Evolutionary conservation across 1,140 invertebrate genomes (phyloP).

Genomic region (Rhysida immarginata): DNA sequence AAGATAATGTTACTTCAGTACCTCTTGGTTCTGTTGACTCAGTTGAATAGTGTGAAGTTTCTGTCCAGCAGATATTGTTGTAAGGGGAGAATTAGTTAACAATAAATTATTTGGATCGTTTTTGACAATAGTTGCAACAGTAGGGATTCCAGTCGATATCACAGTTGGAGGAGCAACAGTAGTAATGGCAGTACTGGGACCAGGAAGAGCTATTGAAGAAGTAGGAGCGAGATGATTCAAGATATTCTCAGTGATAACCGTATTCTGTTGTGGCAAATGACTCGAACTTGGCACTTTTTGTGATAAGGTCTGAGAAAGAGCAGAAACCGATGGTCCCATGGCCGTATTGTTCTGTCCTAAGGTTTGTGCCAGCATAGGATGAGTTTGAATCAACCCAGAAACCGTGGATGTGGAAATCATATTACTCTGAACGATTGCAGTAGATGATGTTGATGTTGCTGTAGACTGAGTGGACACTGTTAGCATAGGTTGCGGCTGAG

Average conservation of each 20-base stretch:
- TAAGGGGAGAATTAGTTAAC: background rate
- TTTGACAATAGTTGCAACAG: background rate
- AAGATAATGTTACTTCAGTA: no score
- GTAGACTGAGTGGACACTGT: background rate
- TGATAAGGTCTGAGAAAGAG: background rate
- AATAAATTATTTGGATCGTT: background rate
- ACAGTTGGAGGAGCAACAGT: background rate
- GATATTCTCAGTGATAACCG: no score
- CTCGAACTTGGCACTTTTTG: no score
- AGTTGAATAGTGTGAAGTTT: conserved; percentile 14
- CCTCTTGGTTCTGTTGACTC: conserved; percentile 10
- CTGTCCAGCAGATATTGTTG: conserved; percentile 1
- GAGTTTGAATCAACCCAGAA: background rate
- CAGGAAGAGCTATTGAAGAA: no score
- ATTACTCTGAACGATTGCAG: background rate
- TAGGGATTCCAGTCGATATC: background rate
- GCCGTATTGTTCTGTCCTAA: background rate
- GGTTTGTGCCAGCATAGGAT: conserved; percentile 1
- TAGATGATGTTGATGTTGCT: background rate
- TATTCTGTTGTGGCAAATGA: no score
- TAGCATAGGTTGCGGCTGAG: background rate
- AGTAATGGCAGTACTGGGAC: no score
- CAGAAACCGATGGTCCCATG: background rate
- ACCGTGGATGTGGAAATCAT: background rate
- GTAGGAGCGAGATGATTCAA: no score